Base-by-base conservation (phyloP, 2,888 invertebrate genomes). In the Eutolmus rufibarbis region DNA sequence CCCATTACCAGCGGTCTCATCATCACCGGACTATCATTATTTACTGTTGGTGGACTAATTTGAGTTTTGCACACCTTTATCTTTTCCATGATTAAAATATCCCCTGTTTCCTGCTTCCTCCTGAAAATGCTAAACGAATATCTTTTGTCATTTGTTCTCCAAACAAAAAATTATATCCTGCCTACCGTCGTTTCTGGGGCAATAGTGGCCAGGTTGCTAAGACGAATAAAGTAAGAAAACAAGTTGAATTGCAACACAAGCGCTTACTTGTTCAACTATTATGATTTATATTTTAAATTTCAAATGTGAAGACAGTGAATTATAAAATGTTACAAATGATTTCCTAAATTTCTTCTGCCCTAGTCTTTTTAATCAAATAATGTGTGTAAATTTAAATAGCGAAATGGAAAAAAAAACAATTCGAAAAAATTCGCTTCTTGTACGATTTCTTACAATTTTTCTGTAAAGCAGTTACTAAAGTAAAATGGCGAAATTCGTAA, bases 1-100 rank as follows among this genome's bases (percentile, higher is more conserved):
- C 78, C 87, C 74, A 88, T 1, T 14, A 86, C 34, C 46, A 86
- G 37, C 1, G 86, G 74, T 31, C 51, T 77, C 79, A 56, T 79
- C 5, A 34, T 51, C 5, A 31, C n/a, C 12, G 43, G n/a, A 8
- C 16, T 74, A 5, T 12, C 14, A 12, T n/a, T 5, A 0, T 8
- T 16, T 51, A 51, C 51, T n/a, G 5, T 5, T 19, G 9, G 57
- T 57, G 5, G 16, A 34, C 1, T 34, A 34, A 43, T 19, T 34
- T 40, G 34, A 66, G 34, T 28, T 40, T 57, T 37, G 40, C 82
- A 34, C n/a, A 40, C 40, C 66, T 57, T 82, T 23, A 5, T n/a
- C 4, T 51, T 79, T 31, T 79, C 79, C 79, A 79, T 84, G 23
- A 28, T 84, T 84, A 84, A 84, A 84, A 66, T 31, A 31, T 37